phyloP scores from a whole-genome alignment of 2,113 vertebrate species.

The Platycercus adscitus region DNA sequence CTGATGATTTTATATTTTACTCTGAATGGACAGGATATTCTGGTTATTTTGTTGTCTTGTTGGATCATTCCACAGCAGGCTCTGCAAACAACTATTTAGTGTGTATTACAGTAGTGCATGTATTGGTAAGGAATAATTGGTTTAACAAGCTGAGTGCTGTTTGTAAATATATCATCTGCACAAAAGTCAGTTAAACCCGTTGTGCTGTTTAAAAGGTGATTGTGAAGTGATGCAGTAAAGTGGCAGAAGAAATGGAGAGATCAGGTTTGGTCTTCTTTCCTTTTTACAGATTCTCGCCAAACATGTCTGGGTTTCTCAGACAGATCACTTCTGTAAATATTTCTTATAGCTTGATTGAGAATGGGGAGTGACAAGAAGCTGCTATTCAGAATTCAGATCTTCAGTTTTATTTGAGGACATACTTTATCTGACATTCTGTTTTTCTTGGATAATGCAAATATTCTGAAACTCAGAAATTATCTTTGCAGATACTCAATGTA shows the following conservation, averaged over 20 bases:
- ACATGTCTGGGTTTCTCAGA: neutral
- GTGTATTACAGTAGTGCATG: neutral
- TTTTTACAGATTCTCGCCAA: neutral
- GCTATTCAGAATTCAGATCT: neutral
- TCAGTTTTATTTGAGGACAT: neutral
- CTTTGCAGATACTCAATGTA: neutral
- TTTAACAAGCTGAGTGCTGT: neutral
- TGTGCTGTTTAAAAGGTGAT: neutral
- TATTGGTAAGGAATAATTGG: neutral
- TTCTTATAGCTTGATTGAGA: neutral
- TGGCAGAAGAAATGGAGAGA: neutral
- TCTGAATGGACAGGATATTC: neutral
- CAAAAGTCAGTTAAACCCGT: neutral
- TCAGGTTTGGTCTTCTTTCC: neutral
- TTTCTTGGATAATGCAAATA: neutral
- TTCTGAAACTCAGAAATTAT: neutral
- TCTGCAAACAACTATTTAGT: neutral
- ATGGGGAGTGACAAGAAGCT: neutral
- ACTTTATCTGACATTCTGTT: neutral
- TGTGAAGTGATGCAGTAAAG: neutral
- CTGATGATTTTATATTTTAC: neutral
- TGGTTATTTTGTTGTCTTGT: neutral
- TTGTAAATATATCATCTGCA: neutral
- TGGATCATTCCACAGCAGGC: neutral
- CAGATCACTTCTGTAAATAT: neutral